phyloP scores from a whole-genome alignment of 1,140 invertebrate species.

The Apis florea region DNA sequence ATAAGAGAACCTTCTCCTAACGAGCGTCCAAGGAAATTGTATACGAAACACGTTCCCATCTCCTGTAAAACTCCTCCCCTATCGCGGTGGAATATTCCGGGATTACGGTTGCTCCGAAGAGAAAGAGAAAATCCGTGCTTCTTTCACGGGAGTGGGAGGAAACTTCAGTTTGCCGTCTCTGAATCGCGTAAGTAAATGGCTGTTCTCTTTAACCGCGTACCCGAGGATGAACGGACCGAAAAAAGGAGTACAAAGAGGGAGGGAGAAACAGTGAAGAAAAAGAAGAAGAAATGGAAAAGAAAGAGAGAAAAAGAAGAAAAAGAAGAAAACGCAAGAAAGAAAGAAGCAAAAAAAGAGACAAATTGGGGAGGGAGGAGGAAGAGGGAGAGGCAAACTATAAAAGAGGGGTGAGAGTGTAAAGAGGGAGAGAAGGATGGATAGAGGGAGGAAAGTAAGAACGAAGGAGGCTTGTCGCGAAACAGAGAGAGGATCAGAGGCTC shows the following conservation, averaged over 20 bases:
- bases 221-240: constrained; percentile 8
- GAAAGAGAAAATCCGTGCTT: constrained; percentile 21
- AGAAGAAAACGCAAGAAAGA: constrained; percentile 32
- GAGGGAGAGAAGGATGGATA: background rate
- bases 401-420: too few relatives aligned
- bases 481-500: constrained; percentile 46
- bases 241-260: background rate
- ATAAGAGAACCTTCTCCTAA: background rate
- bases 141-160: background rate
- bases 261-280: constrained; percentile 32
- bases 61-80: background rate
- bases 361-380: background rate
- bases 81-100: constrained; percentile 14
- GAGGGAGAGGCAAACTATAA: too few relatives aligned
- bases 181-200: constrained; percentile 60
- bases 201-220: constrained; percentile 47
- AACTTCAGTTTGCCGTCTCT: constrained; percentile 49
- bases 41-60: constrained; percentile 11
- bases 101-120: constrained; percentile 12
- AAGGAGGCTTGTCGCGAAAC: constrained; percentile 44
- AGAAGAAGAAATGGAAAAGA: constrained; percentile 34
- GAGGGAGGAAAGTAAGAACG: constrained; percentile 8
- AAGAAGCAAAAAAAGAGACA: background rate
- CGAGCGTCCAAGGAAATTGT: constrained; percentile 24
- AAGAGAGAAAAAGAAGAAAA: background rate